Conservation (phyloP, 2,888 invertebrate species). For the Cryptophagus acutangulus region DNA sequence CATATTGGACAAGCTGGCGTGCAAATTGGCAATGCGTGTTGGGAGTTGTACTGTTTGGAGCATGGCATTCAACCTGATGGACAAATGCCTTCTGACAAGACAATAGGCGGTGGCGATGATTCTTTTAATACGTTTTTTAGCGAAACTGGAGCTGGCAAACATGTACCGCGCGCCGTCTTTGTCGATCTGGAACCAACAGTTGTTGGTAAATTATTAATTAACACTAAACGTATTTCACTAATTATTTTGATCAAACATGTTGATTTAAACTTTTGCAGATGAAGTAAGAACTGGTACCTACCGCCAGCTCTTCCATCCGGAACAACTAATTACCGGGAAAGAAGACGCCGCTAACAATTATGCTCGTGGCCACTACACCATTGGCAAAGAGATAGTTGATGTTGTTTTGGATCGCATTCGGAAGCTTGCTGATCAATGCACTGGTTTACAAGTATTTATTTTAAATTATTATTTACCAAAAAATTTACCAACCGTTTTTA, state of each 20-base stretch:
- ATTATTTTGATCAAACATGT: constrained; percentile 1
- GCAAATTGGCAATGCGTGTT: constrained; percentile 83
- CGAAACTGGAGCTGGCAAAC: constrained; percentile 62
- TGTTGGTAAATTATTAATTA: constrained; percentile 58
- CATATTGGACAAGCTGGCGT: constrained; percentile 84
- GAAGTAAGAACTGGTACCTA: constrained; percentile 34
- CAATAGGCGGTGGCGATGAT: constrained; percentile 37
- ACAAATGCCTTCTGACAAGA: constrained; percentile 32
- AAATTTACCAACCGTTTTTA: not conserved
- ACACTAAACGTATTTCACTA: not conserved
- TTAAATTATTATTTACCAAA: no score
- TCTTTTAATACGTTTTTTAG: constrained; percentile 53
- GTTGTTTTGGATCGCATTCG: constrained; percentile 67
- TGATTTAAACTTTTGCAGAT: constrained; percentile 47
- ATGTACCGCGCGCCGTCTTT: constrained; percentile 78
- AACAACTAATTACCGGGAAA: constrained; percentile 71
- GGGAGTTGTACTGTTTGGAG: constrained; percentile 81
- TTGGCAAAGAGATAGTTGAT: constrained; percentile 72
- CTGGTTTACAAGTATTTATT: constrained; percentile 55
- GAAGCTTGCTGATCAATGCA: constrained; percentile 60
- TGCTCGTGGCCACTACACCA: constrained; percentile 74
- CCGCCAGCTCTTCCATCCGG: constrained; percentile 66
- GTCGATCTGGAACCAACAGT: constrained; percentile 86
- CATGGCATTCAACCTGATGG: constrained; percentile 74
- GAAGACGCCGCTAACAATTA: constrained; percentile 86